phyloP scores from a whole-genome alignment of 2,888 invertebrate genomes.

The Clistopyga incitator region DNA sequence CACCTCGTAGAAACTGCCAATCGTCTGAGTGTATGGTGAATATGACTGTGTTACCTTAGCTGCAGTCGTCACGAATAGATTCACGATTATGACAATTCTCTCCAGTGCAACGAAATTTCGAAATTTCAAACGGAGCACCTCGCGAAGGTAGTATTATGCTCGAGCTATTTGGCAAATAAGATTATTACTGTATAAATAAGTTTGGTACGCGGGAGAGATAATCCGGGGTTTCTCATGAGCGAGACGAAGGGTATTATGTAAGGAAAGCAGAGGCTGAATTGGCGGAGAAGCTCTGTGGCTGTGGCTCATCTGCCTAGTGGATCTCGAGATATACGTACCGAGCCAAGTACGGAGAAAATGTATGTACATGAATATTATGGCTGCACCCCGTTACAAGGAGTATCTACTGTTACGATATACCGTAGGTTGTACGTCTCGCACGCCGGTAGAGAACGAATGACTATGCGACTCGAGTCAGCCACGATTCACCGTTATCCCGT shows the following conservation, averaged over 20 bases:
- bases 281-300: constrained; percentile 42
- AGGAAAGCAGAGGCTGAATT: constrained; percentile 33
- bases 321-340: constrained; percentile 32
- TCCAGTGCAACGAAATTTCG: constrained; percentile 32
- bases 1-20: background rate
- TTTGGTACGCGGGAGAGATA: constrained; percentile 73
- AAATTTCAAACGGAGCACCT: constrained; percentile 37
- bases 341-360: constrained; percentile 38
- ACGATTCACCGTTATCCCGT: constrained; percentile 59
- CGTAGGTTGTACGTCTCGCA: constrained; percentile 4
- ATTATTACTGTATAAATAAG: constrained; percentile 82
- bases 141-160: constrained; percentile 70
- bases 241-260: constrained; percentile 41
- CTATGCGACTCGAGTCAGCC: constrained; percentile 40
- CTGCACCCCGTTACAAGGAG: constrained; percentile 43
- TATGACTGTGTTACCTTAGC: background rate
- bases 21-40: background rate
- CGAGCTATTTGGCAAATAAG: constrained; percentile 81
- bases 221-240: constrained; percentile 44
- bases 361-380: constrained; percentile 50
- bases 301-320: constrained; percentile 55
- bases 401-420: constrained; percentile 47
- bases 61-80: constrained; percentile 17
- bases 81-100: constrained; percentile 37
- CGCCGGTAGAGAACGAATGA: constrained; percentile 16